phyloP scores from a whole-genome alignment of 2,113 vertebrate genomes.

The Oreochromis spilurus region DNA sequence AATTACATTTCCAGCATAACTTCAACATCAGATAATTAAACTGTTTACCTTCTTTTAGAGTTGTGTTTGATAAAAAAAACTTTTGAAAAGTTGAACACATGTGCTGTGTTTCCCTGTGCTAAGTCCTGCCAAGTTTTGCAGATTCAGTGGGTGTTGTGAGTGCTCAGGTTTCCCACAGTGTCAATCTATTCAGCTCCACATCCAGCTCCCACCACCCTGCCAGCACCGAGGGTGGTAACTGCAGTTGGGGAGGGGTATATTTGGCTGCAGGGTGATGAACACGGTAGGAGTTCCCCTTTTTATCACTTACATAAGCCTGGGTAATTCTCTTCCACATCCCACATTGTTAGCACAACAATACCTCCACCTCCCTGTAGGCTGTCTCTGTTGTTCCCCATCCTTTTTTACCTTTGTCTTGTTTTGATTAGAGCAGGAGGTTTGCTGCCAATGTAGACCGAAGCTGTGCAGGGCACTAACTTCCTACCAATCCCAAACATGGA shows the following conservation, averaged over 20 bases:
- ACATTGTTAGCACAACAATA: conserved; percentile 33
- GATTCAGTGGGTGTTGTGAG: not conserved
- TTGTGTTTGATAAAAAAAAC: not conserved
- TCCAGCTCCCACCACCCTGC: not conserved
- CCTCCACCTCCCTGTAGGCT: not conserved
- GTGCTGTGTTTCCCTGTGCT: not conserved
- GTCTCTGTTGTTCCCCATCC: not conserved
- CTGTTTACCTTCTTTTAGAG: not conserved
- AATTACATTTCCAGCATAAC: not conserved
- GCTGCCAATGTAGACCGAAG: not conserved
- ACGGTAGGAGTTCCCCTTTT: conserved; percentile 18
- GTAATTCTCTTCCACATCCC: conserved; percentile 10
- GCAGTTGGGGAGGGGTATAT: not conserved
- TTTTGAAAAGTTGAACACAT: not conserved
- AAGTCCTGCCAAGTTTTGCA: not conserved
- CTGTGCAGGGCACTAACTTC: not conserved
- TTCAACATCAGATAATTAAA: not conserved
- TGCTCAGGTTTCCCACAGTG: conserved; percentile 5
- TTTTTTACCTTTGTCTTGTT: not conserved
- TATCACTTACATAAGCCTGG: conserved; percentile 11
- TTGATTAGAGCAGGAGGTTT: not conserved
- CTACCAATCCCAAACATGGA: not conserved
- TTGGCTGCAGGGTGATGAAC: conserved; percentile 15
- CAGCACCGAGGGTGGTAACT: not conserved
- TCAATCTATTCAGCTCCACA: not conserved